Evolutionary conservation across 2,888 invertebrate genomes (phyloP), one percentile per base, ranked within the genome.

Genomic region (Scaptodrosophila latifasciaeformis): DNA sequence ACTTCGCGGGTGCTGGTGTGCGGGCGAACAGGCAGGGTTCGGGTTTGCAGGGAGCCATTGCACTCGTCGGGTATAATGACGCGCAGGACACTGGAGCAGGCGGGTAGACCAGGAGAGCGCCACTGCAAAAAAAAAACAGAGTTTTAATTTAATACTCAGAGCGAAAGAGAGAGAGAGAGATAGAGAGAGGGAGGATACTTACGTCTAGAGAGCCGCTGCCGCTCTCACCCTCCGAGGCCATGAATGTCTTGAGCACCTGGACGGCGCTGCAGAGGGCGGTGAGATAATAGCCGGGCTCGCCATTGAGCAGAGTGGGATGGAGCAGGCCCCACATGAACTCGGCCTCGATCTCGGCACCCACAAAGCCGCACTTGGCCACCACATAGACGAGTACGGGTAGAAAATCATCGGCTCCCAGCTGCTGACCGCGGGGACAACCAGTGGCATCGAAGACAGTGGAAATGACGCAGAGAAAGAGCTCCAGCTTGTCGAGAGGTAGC

Each of bases 321-420:
- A 98, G 88, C 31, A 99, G 88, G 2, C 93, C 96, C 89, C 96
- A 96, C 96, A 98, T 98, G 84, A 96, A 94, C 83, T 97, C 96
- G 0, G 96, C 96, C 85, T 98, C 97, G 53, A 97, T 91, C 87
- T 98, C 97, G 0, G 96, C 97, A 24, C 95, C 93, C 5, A 97
- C 93, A 75, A 96, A 91, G 29, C 94, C 93, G 68, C 95, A 94
- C 61, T 95, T 93, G 1, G 96, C 95, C 66, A 98, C 89, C 7
- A 96, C 93, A 92, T 95, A 96, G 50, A 97, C 96, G 44, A 98
- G 90, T 52, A 97, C 91, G 0, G 97, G 96, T 50, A 98, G 89
- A 62, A 97, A 92, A 82, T 97, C 97, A 85, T 95, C 95, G 9
- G 95, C 94, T 5, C 94, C 94, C 10, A 95, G 62, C 43, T 86